Evolutionary conservation across 2,113 vertebrate genomes (phyloP), one percentile per base, ranked within the genome.

Genomic region (Uria aalge): DNA sequence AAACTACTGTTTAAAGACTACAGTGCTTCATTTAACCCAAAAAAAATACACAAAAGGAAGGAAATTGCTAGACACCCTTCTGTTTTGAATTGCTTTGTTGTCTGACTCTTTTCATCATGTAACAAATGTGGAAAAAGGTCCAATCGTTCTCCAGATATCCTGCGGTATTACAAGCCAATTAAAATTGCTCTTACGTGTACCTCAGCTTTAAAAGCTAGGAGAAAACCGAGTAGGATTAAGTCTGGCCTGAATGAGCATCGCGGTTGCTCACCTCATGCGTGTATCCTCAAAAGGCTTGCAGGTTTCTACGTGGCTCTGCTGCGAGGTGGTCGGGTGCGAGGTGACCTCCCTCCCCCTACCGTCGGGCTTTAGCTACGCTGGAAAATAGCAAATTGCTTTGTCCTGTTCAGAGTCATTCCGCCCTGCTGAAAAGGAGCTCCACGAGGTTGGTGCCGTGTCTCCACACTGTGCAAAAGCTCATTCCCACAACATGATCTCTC

Each of bases 91-190:
- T 78, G 59, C 91, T 95, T 88, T 96, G 64, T 71, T 94, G 68
- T 78, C 52, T 13, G 23, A 52, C 21, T 4, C 23, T 89, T 86
- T 95, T 78, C 62, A 92, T 89, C 47, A 22, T 27, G 21, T 74
- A 83, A 73, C 41, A 66, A 91, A 73, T 41, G 48, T 12, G 4
- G 26, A 14, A 92, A 77, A 63, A 83, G 10, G 68, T 78, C 62
- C 43, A 56, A 1, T 85, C 4, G 13, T 72, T 83, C 75, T 79
- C 47, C 89, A 86, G 83, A 63, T 88, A 95, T n/a, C 91, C 80
- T 74, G 76, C 73, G 67, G 91, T 63, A 97, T 89, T 91, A 67
- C 66, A 86, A 89, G 88, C 91, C 86, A 96, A 94, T 96, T 97
- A 96, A 96, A 96, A 78, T 84, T 69, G 36, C 36, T 60, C 57